Evolutionary conservation across 1,140 invertebrate species (phyloP), one percentile per base, ranked within the genome.

Genomic region (Andrena cerasifolii): DNA sequence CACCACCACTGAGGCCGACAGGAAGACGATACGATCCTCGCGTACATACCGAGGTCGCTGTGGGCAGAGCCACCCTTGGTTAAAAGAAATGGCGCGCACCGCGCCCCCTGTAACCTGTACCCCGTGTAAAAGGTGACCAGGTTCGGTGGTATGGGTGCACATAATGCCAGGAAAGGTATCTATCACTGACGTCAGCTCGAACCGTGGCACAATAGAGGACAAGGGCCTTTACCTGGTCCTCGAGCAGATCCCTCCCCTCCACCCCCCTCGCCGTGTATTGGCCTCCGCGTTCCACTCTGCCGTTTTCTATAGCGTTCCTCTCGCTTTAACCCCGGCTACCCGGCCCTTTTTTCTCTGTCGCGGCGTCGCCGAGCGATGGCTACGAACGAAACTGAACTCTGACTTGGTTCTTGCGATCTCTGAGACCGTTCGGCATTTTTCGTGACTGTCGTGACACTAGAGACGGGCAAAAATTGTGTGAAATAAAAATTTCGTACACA

Each of bases 131-230:
- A 65, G 54, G 56, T 51, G 18, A 61, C 33, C 21, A 31, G 6
- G 24, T 24, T 33, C 16, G 54, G 5, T 51, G 56, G 65, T 79
- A 31, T 45, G 43, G 43, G 80, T 84, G 40, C 28, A 63, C 61
- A 77, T 82, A 83, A 79, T 59, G 63, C 81, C 63, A 78, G 61
- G 70, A 82, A 79, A 86, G 74, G 76, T 87, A 88, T 82, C 87
- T 90, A 89, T 89, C 88, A 88, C 73, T 83, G 70, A 77, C 88
- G 88, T 90, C 88, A 90, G 88, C 88, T 89, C 76, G 65, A 86
- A 67, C 85, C 73, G 62, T 49, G 77, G 77, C 54, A 86, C 89
- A 89, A 90, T 89, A 74, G 85, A 87, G 83, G 80, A 86, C 84
- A 87, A 88, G 85, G 78, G 89, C 80, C 84, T 84, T 83, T 89